A percentile compares a stretch with the other conserved stretches of the same genome.
phyloP scores from a whole-genome alignment of 2,113 vertebrate genomes.

The Herpetotheres cachinnans region DNA sequence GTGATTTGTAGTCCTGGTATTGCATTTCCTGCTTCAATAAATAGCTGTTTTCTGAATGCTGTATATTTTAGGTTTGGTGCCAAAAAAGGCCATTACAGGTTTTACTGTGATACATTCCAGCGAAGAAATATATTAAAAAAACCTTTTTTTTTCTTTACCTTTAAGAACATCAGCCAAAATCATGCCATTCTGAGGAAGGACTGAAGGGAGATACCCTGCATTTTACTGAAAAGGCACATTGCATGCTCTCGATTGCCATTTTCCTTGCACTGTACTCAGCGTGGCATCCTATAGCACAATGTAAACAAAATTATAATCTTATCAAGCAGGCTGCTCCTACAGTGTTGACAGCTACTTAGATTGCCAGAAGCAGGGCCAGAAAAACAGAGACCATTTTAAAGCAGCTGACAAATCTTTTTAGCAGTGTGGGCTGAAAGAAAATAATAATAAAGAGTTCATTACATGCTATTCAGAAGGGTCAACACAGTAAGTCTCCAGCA shows the following conservation, averaged over 20 bases:
- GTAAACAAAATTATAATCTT: conserved; percentile 80
- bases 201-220: neutral
- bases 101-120: conserved; percentile 21
- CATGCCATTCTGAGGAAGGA: neutral
- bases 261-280: conserved; percentile 57
- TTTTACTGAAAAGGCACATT: conserved; percentile 31
- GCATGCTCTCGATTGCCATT: conserved; percentile 61
- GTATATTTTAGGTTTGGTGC: conserved; percentile 1
- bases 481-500: neutral
- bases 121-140: neutral
- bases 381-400: conserved; percentile 61
- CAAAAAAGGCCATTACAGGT: conserved; percentile 28
- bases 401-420: conserved; percentile 54
- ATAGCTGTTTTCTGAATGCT: conserved; percentile 9
- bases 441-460: conserved; percentile 65
- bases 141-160: neutral
- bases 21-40: conserved; percentile 43
- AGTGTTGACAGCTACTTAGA: conserved; percentile 61
- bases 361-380: conserved; percentile 54
- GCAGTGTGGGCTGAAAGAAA: conserved; percentile 45
- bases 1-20: conserved; percentile 19
- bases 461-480: conserved; percentile 5
- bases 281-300: conserved; percentile 69
- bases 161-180: conserved; percentile 2
- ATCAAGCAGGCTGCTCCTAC: conserved; percentile 67